Base-by-base conservation (phyloP, 2,888 invertebrate genomes). In the Agonopterix heracliana region DNA sequence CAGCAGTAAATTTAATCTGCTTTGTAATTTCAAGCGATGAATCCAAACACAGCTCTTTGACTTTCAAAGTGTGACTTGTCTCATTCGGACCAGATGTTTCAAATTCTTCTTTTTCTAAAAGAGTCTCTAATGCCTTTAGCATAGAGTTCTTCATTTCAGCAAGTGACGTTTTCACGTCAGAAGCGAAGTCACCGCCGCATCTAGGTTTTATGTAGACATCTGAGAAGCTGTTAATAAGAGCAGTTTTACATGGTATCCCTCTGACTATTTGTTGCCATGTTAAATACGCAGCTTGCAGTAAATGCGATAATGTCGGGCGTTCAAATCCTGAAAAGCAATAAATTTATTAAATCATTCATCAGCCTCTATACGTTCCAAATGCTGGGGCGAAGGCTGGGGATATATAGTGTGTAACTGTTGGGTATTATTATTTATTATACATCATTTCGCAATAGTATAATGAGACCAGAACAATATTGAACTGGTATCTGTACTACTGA, bases 181-280 rank as follows among this genome's bases (percentile, higher is more conserved):
- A 64, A 3, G 74, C 64, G 2, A 84, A 79, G 50, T 90, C 87
- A 3, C 73, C 73, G 1, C 85, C 83, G 47, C 81, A 81, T 59
- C 90, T 79, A 1, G 90, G 83, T 60, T 90, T 90, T 3, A 91
- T 89, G 64, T 94, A 95, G 10, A 94, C 91, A 66, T 94, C 93
- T 0, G 90, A 74, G 56, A 92, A 91, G 51, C 91, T 89, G 46
- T 87, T 89, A 2, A 77, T 59, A 51, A 94, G 78, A 0, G 94
- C 91, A n/a, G 80, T 77, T 9, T 69, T 63, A n/a, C 84, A 68
- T 0, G 89, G 69, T 46, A 91, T 89, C 0, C 93, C 94, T 45
- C 92, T 83, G 2, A 90, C 77, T 41, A 92, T 68, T 73, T 93
- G 92, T 70, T 94, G 93, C 46, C 89, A 87, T 41, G 91, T 89